Base-by-base conservation (phyloP, 2,113 vertebrate genomes). In the Lampris incognitus region DNA sequence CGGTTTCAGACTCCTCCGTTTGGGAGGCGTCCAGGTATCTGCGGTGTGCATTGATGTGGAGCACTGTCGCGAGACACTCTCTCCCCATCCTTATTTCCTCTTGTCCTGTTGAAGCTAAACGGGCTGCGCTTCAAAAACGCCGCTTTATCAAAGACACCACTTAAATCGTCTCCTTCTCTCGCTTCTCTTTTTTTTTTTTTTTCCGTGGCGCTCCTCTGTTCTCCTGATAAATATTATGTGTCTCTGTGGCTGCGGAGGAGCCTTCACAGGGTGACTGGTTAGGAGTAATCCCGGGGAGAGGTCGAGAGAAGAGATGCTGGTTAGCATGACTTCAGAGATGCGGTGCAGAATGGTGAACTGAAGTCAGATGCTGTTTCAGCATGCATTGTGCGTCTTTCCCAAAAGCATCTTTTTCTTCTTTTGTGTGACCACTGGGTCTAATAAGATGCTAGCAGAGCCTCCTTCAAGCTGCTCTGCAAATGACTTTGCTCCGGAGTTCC, bases 111-210 rank as follows among this genome's bases (percentile, higher is more conserved):
- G 87, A 90, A 88, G 91, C 85, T 91, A 93, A 93, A 92, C 65
- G 83, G 83, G 88, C 87, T 72, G 78, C 55, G 88, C 86, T 91
- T 93, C 85, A 93, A 91, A 91, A 91, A 90, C 77, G 69, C 72
- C 52, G 81, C 87, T 93, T 93, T 90, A 91, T 94, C 90, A 93
- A 93, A 94, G 88, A 82, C 88, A 78, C 81, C 80, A 80, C 84
- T 88, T 91, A 93, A 92, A 92, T 87, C 86, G 84, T 87, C 82
- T 91, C 62, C 83, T 71, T 66, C 69, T 56, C 70, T 42, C 64
- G 42, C 37, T 56, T 56, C 41, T 68, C 56, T 0, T 24, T 24
- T 24, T 24, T 24, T 24, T 24, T 24, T 82, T 81, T 82, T 83
- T 78, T 48, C 80, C 44, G 59, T 70, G 79, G 83, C 55, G 72